Evolutionary conservation across 2,888 invertebrate genomes (phyloP), one percentile per base, ranked within the genome.

Genomic region (Sericinus montela): DNA sequence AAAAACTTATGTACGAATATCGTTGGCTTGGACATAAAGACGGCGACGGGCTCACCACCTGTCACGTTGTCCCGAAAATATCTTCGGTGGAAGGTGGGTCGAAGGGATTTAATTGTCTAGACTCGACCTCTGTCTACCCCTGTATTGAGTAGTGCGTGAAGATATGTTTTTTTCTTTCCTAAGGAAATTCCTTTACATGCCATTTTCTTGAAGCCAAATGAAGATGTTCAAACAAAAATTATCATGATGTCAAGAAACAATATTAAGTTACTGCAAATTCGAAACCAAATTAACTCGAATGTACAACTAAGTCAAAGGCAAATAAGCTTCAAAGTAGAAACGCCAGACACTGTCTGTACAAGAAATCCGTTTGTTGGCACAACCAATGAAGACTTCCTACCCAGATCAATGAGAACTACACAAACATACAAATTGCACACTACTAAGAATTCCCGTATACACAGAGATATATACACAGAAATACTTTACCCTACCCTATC

Each of bases 311-410:
- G 63, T 57, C 51, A 55, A 71, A 73, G 67, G 75, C 75, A 81
- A 75, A 76, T 66, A 75, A 57, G 76, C 75, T 71, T 82, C 84
- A 85, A 83, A 84, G 80, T 63, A 58, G 63, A 55, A 65, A 68
- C 63, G 63, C 64, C 63, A 71, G 71, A 81, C 73, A 65, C 66
- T 53, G 56, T 63, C 65, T 64, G 72, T 63, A 61, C 65, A 74
- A 76, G 74, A 77, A 74, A 73, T 72, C 64, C 64, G 72, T 74
- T 75, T 82, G 78, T 82, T 80, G 70, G 74, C 69, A 67, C 70
- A 75, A 70, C 71, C 80, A 80, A 81, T 83, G 69, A 76, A 71
- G 72, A 72, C 74, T 57, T 47, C 45, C 45, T 38, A 48, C 37
- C 47, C 45, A 40, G 45, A 50, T 51, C 39, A 37, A 29, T 32